Base-by-base conservation (phyloP, 2,113 vertebrate genomes). In the Coreoperca whiteheadi region DNA sequence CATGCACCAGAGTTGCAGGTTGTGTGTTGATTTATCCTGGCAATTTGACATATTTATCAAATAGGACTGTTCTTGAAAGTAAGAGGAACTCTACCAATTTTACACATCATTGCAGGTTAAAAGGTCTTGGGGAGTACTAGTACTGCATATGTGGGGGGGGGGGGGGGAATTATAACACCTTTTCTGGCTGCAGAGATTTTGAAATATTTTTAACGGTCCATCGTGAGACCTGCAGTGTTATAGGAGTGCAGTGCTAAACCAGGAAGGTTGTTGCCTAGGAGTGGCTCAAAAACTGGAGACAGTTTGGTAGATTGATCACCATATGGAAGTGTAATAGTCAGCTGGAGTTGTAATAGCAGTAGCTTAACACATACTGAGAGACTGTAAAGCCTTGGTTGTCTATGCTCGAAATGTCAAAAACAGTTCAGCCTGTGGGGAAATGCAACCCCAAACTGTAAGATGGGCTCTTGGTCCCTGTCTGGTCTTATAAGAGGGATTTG, bases 361-460 rank as follows among this genome's bases (percentile, higher is more conserved):
- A 74, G 76, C 77, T 76, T 23, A 54, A 57, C 30, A 7, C 59
- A 28, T 39, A 41, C 39, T 23, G 15, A 37, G 50, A 51, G 63
- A 63, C 48, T 11, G 54, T 64, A 78, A 85, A 86, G 74, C 59
- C 57, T 18, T 21, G n/a, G 53, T 65, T 61, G 43, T 77, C 75
- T 60, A 12, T 48, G 25, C 72, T 63, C 14, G 23, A 74, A 88
- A 72, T 77, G 64, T 82, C 60, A 82, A 66, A 88, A 87, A 75
- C 9, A 0, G 67, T 77, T 82, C 51, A 75, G 81, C 51, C 79
- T 83, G 76, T 16, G 12, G 32, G 56, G 41, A 77, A 84, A 79
- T 34, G 8, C 74, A 83, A 87, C 74, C 87, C 85, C 54, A 80
- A 88, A 67, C 68, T 80, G 18, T 85, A 77, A 79, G 81, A 80